Percentiles rank a stretch among this genome's conserved stretches.
Conservation (phyloP, 2,888 invertebrate genomes). For the Laothoe populi region DNA sequence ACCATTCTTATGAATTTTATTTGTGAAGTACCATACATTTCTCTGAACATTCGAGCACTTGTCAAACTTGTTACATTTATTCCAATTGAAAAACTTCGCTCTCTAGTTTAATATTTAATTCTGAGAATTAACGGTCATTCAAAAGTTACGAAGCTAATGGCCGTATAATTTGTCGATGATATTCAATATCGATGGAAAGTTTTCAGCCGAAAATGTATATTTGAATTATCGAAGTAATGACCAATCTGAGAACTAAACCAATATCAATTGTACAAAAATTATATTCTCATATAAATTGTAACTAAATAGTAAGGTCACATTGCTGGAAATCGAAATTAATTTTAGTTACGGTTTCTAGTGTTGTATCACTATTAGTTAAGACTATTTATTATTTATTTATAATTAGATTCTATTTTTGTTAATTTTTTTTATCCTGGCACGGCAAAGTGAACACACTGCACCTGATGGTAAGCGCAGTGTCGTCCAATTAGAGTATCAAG, state of each 20-base stretch:
- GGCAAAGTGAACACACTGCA: no score
- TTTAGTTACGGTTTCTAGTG: no score
- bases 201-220: not conserved
- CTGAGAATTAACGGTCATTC: not conserved
- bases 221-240: not conserved
- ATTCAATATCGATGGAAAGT: conserved; percentile 1
- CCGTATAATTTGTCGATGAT: conserved; percentile 22
- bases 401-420: no score
- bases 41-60: not conserved
- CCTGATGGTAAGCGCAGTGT: no score
- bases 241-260: not conserved
- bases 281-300: not conserved
- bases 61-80: not conserved
- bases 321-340: no score
- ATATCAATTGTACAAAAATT: not conserved
- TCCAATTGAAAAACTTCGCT: conserved; percentile 11
- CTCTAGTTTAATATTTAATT: conserved; percentile 11
- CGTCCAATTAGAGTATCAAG: no score
- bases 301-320: not conserved
- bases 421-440: no score
- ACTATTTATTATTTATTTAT: no score
- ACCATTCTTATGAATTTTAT: no score
- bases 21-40: not conserved
- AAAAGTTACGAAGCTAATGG: conserved; percentile 5
- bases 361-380: no score